phyloP scores from a whole-genome alignment of 2,888 invertebrate genomes.

The Agriotes lineatus region DNA sequence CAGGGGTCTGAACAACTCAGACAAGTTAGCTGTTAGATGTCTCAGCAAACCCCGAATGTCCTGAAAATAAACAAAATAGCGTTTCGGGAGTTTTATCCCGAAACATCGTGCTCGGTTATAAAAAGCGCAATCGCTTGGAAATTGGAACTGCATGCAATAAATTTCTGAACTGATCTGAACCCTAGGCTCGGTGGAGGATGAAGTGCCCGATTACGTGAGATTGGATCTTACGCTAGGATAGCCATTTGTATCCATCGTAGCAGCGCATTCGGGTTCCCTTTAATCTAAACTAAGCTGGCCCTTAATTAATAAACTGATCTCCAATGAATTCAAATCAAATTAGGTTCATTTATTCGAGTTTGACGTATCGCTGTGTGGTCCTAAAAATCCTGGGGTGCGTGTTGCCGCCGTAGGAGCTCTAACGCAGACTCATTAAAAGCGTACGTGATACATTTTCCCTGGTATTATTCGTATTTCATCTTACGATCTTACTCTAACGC shows the following conservation, averaged over 20 bases:
- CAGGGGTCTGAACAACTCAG: no score
- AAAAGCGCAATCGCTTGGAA: slow-evolving; percentile 17
- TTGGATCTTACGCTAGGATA: slow-evolving; percentile 37
- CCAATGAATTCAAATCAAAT: slow-evolving; percentile 20
- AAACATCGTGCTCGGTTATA: neutral
- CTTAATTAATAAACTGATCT: slow-evolving; percentile 30
- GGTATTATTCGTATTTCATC: no score
- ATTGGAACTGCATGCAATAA: slow-evolving; percentile 26
- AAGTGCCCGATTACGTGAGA: slow-evolving; percentile 35
- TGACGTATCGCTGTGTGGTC: neutral
- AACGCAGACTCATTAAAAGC: slow-evolving; percentile 5
- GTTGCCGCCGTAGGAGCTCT: slow-evolving; percentile 3
- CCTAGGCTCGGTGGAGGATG: slow-evolving; percentile 18
- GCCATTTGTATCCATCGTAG: slow-evolving; percentile 32
- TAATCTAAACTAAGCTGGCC: slow-evolving; percentile 27
- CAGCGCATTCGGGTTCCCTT: slow-evolving; percentile 16
- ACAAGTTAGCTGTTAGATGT: no score
- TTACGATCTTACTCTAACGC: no score
- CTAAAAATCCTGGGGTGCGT: neutral
- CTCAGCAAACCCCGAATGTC: no score
- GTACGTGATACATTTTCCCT: no score
- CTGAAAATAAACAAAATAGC: no score
- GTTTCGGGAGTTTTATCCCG: no score
- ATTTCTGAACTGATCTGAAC: slow-evolving; percentile 21
- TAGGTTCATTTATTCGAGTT: slow-evolving; percentile 7